Percentiles rank a stretch among this genome's conserved stretches.
Conservation (phyloP, 2,113 vertebrate genomes). For the Pygoscelis adeliae region DNA sequence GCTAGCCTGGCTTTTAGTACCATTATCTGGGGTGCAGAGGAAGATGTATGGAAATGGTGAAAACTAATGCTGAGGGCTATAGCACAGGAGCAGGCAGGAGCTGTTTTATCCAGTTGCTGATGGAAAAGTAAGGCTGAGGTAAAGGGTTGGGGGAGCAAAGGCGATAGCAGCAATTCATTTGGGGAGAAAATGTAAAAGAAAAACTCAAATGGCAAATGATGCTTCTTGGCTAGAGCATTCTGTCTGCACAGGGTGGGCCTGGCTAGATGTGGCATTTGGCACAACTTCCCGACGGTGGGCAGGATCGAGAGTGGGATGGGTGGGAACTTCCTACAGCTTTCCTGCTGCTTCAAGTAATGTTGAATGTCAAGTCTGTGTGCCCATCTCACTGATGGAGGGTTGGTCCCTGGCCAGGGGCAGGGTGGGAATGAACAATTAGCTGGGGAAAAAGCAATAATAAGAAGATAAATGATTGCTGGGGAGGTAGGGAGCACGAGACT, state of each 20-base stretch:
- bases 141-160: not conserved
- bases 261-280: not conserved
- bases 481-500: not conserved
- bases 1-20: not conserved
- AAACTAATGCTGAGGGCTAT: not conserved
- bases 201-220: not conserved
- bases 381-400: not conserved
- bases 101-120: not conserved
- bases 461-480: not conserved
- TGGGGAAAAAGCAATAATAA: not conserved
- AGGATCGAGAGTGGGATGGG: not conserved
- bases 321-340: not conserved
- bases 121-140: not conserved
- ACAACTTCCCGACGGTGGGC: not conserved
- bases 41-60: not conserved
- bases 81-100: not conserved
- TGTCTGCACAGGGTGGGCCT: not conserved
- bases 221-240: not conserved
- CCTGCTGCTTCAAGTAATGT: not conserved
- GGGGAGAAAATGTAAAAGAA: fast-evolving
- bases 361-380: not conserved
- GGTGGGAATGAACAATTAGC: not conserved
- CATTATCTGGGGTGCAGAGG: not conserved
- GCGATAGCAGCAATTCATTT: not conserved
- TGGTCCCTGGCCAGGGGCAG: not conserved